Evolutionary conservation across 2,113 vertebrate genomes (phyloP), one percentile per base, ranked within the genome.

Genomic region (Cinclus mexicanus): DNA sequence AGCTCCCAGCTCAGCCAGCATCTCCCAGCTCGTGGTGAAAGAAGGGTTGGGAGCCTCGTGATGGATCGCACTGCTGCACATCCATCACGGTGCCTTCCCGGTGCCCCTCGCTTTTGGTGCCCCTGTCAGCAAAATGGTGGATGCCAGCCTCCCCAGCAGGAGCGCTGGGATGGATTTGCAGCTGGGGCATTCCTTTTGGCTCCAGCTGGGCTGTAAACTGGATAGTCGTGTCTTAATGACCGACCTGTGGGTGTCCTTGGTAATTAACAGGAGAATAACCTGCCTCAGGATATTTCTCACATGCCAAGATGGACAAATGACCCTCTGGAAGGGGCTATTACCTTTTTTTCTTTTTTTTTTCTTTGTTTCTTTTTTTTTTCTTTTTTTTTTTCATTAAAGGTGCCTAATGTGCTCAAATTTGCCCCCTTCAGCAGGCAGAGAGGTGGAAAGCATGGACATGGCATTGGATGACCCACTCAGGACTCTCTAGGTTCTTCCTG

Each of bases 41-140:
- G 72, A 15, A 59, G 29, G 22, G 10, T 7, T 81, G 41, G 57
- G 44, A 63, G 14, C 15, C 22, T 22, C 0, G 4, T 3, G 60
- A 8, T 10, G 49, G 61, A 52, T 47, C 37, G 65, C 14, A 46
- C 53, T 7, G 23, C 26, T 15, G 5, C 28, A 9, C 33, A 63
- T 35, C 65, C 50, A 7, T 42, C 21, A 1, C 7, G 0, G 2
- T 3, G 37, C 10, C 1, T 3, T 9, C 75, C 12, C 0, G 1
- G 35, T 12, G 19, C 21, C 2, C 0, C 61, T 64, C 10, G 39
- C 6, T 2, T 74, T 56, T n/a, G 49, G 29, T 23, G 67, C 25
- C 9, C 31, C 23, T 41, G 14, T 21, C 35, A 9, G 24, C 0
- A n/a, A n/a, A n/a, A 1, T 13, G 21, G 63, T 2, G 11, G 65